These are phyloP conservation scores for Salpingus planirostris DNA, from an alignment of 2,888 invertebrate genomes.

Conservation along the genomic window DNA sequence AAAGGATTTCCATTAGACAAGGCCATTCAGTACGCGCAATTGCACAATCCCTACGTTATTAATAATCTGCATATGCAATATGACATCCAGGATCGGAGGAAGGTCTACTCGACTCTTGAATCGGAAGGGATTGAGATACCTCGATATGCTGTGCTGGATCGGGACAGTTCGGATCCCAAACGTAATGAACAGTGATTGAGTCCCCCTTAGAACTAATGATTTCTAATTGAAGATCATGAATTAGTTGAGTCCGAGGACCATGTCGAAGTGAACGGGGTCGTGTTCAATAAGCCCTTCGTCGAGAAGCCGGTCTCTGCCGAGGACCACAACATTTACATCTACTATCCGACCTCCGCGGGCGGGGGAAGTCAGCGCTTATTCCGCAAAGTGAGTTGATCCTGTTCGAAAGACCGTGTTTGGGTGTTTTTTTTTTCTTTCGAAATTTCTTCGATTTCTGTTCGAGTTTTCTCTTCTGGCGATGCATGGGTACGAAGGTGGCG, in stretches of 20 bases:
- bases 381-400: conserved; percentile 87
- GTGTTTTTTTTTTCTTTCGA: conserved; percentile 3
- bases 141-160: conserved; percentile 90
- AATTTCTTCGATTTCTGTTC: conserved; percentile 4
- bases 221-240: conserved; percentile 68
- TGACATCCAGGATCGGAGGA: conserved; percentile 89
- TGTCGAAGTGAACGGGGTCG: conserved; percentile 91
- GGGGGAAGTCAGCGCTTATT: conserved; percentile 97
- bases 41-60: conserved; percentile 91
- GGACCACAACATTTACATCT: conserved; percentile 99
- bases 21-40: conserved; percentile 90
- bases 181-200: conserved; percentile 48
- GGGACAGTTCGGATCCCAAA: conserved; percentile 86
- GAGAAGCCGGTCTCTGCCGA: conserved; percentile 99
- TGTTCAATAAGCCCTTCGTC: conserved; percentile 97
- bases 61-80: conserved; percentile 99
- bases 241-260: conserved; percentile 93
- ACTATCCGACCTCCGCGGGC: conserved; percentile 96
- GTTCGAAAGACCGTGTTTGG: no score
- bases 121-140: conserved; percentile 96
- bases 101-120: conserved; percentile 90
- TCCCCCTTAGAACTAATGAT: conserved; percentile 1
- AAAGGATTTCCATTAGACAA: conserved; percentile 98
- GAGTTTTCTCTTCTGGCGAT: conserved; percentile 4
- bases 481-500: no score